phyloP scores from a whole-genome alignment of 2,888 invertebrate species.

The Hesperia comma region DNA sequence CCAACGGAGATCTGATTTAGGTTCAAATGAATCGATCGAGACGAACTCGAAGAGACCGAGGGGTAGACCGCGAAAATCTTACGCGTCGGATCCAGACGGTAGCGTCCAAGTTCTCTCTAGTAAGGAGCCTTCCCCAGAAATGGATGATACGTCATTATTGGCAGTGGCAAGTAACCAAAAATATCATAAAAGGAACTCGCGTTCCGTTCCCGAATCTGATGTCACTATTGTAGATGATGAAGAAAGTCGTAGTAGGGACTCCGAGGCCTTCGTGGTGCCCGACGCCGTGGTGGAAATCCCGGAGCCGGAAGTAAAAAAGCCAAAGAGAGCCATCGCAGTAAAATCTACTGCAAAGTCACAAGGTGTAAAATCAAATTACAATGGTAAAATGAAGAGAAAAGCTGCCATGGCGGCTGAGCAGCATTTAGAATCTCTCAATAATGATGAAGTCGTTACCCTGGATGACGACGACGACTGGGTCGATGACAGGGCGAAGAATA shows the following conservation, averaged over 20 bases:
- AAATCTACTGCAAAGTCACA: constrained; percentile 8
- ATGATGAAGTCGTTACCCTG: constrained; percentile 38
- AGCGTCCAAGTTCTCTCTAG: not conserved
- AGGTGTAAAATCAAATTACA: not conserved
- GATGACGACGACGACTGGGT: constrained; percentile 41
- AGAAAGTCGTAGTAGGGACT: not conserved
- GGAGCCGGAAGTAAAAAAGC: not conserved
- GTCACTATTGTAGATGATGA: constrained; percentile 20
- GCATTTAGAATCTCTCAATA: constrained; percentile 40
- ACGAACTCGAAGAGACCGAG: not conserved
- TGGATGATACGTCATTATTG: not conserved
- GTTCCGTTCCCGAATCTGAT: not conserved
- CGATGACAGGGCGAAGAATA: constrained; percentile 18
- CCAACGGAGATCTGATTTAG: not conserved
- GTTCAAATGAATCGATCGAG: not conserved
- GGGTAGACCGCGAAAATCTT: not conserved
- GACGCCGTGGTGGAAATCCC: not conserved
- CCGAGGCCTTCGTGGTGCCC: not conserved
- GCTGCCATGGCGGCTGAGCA: constrained; percentile 49
- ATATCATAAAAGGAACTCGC: not conserved
- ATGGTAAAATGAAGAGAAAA: constrained; percentile 40
- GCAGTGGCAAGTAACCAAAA: not conserved
- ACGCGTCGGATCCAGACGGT: constrained; percentile 10
- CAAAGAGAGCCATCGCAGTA: not conserved
- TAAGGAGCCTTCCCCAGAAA: constrained; percentile 15